Base-by-base conservation (phyloP, 2,888 invertebrate genomes). In the Drosophila stalkeri region DNA sequence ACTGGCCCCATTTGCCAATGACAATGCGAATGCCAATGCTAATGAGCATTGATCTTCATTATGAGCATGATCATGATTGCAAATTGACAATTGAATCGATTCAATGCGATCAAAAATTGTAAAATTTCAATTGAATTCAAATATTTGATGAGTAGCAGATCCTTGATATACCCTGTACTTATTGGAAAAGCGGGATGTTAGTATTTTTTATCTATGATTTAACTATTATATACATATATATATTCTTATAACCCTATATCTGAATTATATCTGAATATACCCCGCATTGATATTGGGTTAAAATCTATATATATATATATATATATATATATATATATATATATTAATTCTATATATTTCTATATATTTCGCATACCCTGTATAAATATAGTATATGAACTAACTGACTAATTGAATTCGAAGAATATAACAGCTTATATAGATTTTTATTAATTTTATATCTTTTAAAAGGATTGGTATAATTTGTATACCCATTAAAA, bases 1-100 rank as follows among this genome's bases (percentile, higher is more conserved):
- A 59, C 41, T 41, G 27, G 27, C 27, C 27, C 52, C 54, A 20
- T 51, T 33, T 20, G 47, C 51, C 51, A 60, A 63, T 56, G 66
- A 60, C 55, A 65, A n/a, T 56, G 56, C 27, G 16, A n/a, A 47
- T 31, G 23, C 76, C 55, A 27, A 23, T 56, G 27, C 27, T 27
- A 27, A 27, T 27, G 27, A 27, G 27, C 27, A 27, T 27, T 5
- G 74, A 39, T 52, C 44, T 27, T 47, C 12, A 37, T 27, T 18
- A 27, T 37, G 23, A 39, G 18, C 39, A 37, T 4, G 7, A 46
- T 35, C 57, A 18, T 18, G 20, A 41, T 18, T 23, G 52, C 16
- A 23, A 14, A 20, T 37, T 8, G 33, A 52, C 6, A 49, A 18
- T 16, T 51, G 18, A 51, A 51, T 23, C 7, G 12, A 51, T 27